Evolutionary conservation across 2,888 invertebrate species (phyloP), one percentile per base, ranked within the genome.

Genomic region (Hipparchia sbordonii): DNA sequence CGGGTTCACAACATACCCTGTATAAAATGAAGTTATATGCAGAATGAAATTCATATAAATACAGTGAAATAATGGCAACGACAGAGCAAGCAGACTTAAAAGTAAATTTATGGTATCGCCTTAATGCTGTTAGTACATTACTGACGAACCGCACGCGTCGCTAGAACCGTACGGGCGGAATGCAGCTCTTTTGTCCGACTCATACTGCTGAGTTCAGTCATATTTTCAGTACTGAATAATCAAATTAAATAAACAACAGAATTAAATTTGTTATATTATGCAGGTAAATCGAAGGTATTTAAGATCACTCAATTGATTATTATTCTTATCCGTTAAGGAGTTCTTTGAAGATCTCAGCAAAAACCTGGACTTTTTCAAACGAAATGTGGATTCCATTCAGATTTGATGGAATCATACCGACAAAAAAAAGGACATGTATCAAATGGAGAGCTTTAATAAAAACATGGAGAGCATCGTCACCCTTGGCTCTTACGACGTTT

Each of bases 1-100:
- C 79, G 85, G 86, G 87, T 86, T 76, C 79, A 79, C 77, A 84
- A 77, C 81, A 80, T 84, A 89, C 90, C 91, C 91, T 89, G 89
- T 89, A 78, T 23, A 57, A 23, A 57, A 57, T 23, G 78, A 88
- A 90, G 88, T 83, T 80, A 88, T 83, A 85, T 79, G 82, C 78
- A 73, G 80, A 79, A 82, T 77, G 33, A 70, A 45, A 52, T 56
- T 56, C 9, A 54, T 48, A 57, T 12, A 23, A 67, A 57, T 57
- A 48, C 13, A 67, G 45, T 57, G 67, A 75, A 74, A 71, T 85
- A 85, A 91, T 90, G 90, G 90, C 90, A 89, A 89, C 87, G 13
- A 69, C 79, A 81, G 82, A 85, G 86, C 79, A 87, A 88, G 86
- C 86, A 80, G 79, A 83, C 77, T 79, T 81, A 81, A 80, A 79